These are phyloP conservation scores for Diadumene lineata DNA, from an alignment of 92 coral and sea anemone genomes.

Conservation along the genomic window DNA sequence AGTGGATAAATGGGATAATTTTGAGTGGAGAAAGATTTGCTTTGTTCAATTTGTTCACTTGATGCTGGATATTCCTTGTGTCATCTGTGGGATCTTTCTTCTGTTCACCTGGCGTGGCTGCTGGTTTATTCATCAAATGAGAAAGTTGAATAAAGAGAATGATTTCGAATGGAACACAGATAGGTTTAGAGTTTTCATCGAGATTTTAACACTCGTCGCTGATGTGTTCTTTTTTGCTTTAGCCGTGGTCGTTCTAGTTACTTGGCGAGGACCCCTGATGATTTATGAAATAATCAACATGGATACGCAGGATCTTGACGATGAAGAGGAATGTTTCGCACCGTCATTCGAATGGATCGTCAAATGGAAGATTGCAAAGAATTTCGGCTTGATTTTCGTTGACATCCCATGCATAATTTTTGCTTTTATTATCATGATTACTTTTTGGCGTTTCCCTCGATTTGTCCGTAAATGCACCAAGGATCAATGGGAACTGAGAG, in stretches of 20 bases:
- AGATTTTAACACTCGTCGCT: slow-evolving; percentile 60
- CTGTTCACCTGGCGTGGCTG: slow-evolving; percentile 88
- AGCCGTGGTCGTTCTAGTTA: slow-evolving; percentile 58
- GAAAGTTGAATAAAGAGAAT: slow-evolving; percentile 21
- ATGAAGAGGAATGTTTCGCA: neutral
- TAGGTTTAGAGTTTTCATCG: slow-evolving; percentile 76
- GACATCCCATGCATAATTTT: slow-evolving; percentile 94
- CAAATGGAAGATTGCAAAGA: slow-evolving; percentile 52
- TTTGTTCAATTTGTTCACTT: slow-evolving; percentile 74
- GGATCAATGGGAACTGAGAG: slow-evolving; percentile 76
- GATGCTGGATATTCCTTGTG: slow-evolving; percentile 81
- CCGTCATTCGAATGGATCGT: slow-evolving; percentile 64
- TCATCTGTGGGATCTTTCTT: slow-evolving; percentile 67
- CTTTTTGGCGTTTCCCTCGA: slow-evolving; percentile 89
- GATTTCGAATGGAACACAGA: slow-evolving; percentile 67
- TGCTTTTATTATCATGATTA: slow-evolving; percentile 67
- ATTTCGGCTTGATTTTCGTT: slow-evolving; percentile 72
- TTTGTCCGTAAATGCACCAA: slow-evolving; percentile 72
- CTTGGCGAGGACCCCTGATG: slow-evolving; percentile 90
- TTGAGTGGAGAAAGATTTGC: slow-evolving; percentile 80
- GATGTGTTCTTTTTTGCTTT: slow-evolving; percentile 78
- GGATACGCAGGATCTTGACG: slow-evolving; percentile 20
- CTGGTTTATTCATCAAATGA: slow-evolving; percentile 54
- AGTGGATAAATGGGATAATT: slow-evolving; percentile 63
- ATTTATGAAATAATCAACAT: slow-evolving; percentile 46